phyloP scores from a whole-genome alignment of 2,888 invertebrate species.

The Hydrotaea diabolus region DNA sequence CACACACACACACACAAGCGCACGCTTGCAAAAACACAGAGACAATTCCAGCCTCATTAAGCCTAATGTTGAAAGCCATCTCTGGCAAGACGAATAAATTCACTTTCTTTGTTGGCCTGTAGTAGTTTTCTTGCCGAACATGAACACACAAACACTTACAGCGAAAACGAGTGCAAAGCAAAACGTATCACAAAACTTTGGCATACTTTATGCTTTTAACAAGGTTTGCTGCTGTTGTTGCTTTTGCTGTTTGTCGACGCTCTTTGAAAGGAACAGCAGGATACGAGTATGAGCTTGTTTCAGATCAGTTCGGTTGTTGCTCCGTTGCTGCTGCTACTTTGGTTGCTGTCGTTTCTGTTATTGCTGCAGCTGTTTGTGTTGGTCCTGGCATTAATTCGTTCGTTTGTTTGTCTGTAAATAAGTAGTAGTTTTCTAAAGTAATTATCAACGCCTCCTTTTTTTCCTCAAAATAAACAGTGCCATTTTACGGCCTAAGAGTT shows the following conservation, averaged over 20 bases:
- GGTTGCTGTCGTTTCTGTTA: background rate
- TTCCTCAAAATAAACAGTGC: conserved; percentile 45
- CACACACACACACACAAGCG: conserved; percentile 31
- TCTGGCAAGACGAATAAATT: conserved; percentile 41
- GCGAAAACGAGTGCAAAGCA: background rate
- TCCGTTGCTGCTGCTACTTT: background rate
- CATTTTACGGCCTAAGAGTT: conserved; percentile 20
- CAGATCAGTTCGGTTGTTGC: background rate
- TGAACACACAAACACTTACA: background rate
- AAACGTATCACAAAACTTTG: conserved; percentile 19
- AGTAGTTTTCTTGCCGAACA: background rate
- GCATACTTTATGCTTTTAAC: background rate
- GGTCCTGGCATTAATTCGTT: conserved; percentile 9
- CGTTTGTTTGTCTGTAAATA: conserved; percentile 30
- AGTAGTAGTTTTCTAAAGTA: conserved; percentile 32
- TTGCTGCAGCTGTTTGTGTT: background rate
- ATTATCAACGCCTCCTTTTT: conserved; percentile 54
- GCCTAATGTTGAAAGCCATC: conserved; percentile 54
- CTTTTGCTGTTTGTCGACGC: too few relatives aligned
- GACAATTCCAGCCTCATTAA: conserved; percentile 49
- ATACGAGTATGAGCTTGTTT: conserved; percentile 33
- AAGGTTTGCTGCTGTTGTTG: background rate
- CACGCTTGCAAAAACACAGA: conserved; percentile 20
- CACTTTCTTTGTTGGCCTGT: conserved; percentile 21
- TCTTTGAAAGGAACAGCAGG: conserved; percentile 3